Conservation (phyloP, 1,140 invertebrate genomes). For the Ceratosolen solmsi region DNA sequence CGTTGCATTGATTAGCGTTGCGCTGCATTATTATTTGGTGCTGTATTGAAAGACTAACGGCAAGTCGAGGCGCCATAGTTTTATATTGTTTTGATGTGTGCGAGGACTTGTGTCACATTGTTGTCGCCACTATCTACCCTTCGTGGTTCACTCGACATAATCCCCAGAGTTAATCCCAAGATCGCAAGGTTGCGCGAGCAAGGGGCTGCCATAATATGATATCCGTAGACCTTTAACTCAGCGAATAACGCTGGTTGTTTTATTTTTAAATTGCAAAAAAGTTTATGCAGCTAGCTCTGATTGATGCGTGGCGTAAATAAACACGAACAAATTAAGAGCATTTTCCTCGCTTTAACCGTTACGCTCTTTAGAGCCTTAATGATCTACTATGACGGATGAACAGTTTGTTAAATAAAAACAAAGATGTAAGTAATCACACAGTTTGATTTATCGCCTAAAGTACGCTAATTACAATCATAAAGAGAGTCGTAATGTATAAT, state of each 20-base stretch:
- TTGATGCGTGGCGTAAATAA: slow-evolving; percentile 2
- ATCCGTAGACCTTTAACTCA: not conserved
- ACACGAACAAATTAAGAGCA: not conserved
- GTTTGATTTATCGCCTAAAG: not conserved
- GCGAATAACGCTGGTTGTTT: not conserved
- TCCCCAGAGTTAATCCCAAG: not conserved
- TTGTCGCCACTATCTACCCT: not conserved
- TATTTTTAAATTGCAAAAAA: slow-evolving; percentile 5
- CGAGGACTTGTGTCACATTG: not conserved
- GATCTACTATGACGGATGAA: not conserved
- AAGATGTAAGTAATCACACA: not conserved
- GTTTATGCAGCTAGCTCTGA: not conserved
- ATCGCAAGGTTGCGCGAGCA: not conserved
- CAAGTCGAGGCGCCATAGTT: not conserved
- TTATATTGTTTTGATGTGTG: slow-evolving; percentile 10
- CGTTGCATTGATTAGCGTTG: slow-evolving; percentile 6
- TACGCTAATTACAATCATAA: not conserved
- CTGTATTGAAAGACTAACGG: not conserved
- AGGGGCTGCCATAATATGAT: not conserved
- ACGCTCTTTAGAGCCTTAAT: not conserved
- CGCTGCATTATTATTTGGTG: slow-evolving; percentile 24
- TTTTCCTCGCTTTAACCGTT: slow-evolving; percentile 15
- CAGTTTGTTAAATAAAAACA: not conserved
- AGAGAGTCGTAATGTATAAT: not conserved
- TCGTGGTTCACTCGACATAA: slow-evolving; percentile 12